Percentiles rank a stretch among this genome's conserved stretches.
These are phyloP conservation scores for Magallana ariakensis DNA, from an alignment of 1,140 invertebrate species.

Conservation along the genomic window DNA sequence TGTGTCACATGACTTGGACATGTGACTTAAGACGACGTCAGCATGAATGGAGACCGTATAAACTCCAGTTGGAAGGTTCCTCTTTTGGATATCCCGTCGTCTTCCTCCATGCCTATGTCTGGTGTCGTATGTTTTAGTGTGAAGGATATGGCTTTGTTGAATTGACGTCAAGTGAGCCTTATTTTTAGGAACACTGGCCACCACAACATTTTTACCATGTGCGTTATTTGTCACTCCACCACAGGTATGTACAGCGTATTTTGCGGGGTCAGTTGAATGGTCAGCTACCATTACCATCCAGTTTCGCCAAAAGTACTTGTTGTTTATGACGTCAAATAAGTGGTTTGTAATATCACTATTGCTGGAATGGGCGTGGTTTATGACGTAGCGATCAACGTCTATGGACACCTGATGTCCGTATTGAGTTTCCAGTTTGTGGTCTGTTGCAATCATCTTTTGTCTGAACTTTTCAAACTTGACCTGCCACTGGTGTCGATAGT, in stretches of 20 bases:
- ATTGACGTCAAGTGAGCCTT: neutral
- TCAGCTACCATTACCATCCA: neutral
- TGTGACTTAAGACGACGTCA: neutral
- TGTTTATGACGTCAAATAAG: neutral
- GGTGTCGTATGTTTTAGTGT: neutral
- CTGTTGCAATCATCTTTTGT: neutral
- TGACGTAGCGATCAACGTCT: neutral
- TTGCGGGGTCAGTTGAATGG: neutral
- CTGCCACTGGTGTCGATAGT: neutral
- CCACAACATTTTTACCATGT: neutral
- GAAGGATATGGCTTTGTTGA: neutral
- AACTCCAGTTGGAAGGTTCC: too few relatives aligned
- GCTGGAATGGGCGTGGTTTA: neutral
- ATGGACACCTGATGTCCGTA: neutral
- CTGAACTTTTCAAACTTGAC: slow-evolving; percentile 15
- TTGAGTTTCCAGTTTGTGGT: slow-evolving; percentile 6
- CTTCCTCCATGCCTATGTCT: neutral
- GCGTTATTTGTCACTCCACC: neutral
- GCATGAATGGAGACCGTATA: neutral
- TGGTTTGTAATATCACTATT: slow-evolving; percentile 10
- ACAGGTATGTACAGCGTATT: neutral
- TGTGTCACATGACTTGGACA: neutral
- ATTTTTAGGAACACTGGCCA: neutral
- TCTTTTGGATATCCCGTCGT: neutral
- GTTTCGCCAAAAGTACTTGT: neutral